Base-by-base conservation (phyloP, 2,888 invertebrate genomes). In the Agriopis leucophaearia region DNA sequence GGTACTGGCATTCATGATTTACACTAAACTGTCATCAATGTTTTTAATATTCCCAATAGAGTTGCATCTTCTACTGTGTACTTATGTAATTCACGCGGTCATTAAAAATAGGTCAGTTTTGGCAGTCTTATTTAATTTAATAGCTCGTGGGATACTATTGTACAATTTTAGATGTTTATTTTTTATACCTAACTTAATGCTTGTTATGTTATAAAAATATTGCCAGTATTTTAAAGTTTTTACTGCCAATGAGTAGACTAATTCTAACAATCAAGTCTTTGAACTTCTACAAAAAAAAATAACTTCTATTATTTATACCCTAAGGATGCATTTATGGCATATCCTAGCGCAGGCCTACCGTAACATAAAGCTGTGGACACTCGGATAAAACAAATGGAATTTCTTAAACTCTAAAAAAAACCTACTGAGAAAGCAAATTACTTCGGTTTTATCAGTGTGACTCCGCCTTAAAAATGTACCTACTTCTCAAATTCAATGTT, bases 401-500 rank as follows among this genome's bases (percentile, higher is more conserved):
- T 27, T 27, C n/a, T 27, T 3, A 40, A 40, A 10, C n/a, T 2
- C 5, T 12, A 13, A 42, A 42, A 15, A 1, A 42, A 55, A 10
- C 42, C 15, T n/a, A 36, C 13, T 18, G 15, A 10, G n/a, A 27
- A 13, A 55, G 8, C 15, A 42, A 8, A 8, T 52, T 44, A 16
- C 42, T 15, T 50, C n/a, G 9, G 40, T 51, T 55, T 67, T 57
- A 27, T 58, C 48, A 18, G 63, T 64, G 60, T 64, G 51, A 36
- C 16, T 38, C 50, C 38, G 48, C 59, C 42, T 42, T 55, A 16
- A 60, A 85, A 81, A 66, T 80, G 78, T 87, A 82, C n/a, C n/a
- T n/a, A n/a, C 87, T 85, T 90, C 87, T 91, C 88, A 91, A 89
- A 91, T 91, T 86, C 90, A 90, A 89, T 88, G 87, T 89, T 88